Evolutionary conservation across 2,888 invertebrate species (phyloP), one percentile per base, ranked within the genome.

Genomic region (Hydriomena furcata): DNA sequence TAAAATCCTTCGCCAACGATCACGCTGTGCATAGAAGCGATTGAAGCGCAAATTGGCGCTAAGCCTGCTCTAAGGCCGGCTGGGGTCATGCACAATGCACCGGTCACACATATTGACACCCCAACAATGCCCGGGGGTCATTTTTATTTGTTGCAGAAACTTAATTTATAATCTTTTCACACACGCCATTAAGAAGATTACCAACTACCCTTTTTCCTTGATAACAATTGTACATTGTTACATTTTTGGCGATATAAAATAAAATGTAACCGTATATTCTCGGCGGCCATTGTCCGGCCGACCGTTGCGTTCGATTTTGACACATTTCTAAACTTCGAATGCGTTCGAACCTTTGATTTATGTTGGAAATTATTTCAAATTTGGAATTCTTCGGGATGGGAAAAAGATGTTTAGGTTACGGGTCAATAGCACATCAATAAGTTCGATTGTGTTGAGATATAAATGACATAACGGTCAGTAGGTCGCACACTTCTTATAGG

Each of bases 121-220:
- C 79, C 55, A 71, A 91, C 89, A 89, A 90, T 86, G 66, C 73
- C 79, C 82, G 78, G 84, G 91, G 91, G 91, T 91, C 91, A 91
- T 75, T 86, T 91, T 89, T 90, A 90, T 91, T 91, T 89, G 91
- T 88, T 84, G 80, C 85, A 84, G 84, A 88, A 89, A 90, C 89
- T 90, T 90, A 90, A 91, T 89, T 90, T 90, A 91, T 91, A 91
- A 91, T 91, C 91, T 91, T 87, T 89, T 90, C 88, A 89, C 88
- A 89, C 87, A 88, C 81, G 79, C 89, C 87, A 89, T 90, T 89
- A 90, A 89, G 90, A 81, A 90, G 90, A 89, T 90, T 90, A 90
- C 88, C 66, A 82, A 84, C 82, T 87, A 89, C 90, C 90, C 89
- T 90, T 91, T 89, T 87, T 75, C 79, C 79, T 75, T 81, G 76